Evolutionary conservation across 2,113 vertebrate genomes (phyloP).

Genomic region (Ascaphus truei): DNA sequence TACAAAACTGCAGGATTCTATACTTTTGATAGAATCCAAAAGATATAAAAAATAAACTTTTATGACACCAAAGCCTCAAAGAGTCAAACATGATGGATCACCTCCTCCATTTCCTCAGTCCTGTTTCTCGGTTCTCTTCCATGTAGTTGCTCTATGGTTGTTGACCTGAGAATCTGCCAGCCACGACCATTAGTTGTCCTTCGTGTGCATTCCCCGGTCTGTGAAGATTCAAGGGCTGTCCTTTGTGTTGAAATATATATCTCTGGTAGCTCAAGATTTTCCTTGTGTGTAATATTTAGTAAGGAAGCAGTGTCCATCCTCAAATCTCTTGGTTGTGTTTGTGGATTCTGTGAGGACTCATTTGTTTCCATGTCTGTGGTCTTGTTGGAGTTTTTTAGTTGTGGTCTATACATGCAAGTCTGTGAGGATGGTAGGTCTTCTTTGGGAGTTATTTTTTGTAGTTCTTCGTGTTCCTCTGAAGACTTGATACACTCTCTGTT

Average conservation of each 20-base stretch:
- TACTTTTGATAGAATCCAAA: too few relatives aligned
- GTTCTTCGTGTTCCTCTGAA: too few relatives aligned
- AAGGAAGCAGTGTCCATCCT: neutral
- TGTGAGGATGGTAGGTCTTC: too few relatives aligned
- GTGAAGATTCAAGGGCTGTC: neutral
- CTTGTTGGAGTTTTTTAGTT: neutral
- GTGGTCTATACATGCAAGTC: too few relatives aligned
- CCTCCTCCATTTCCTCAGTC: neutral
- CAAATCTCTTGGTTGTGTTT: too few relatives aligned
- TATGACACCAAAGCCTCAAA: too few relatives aligned
- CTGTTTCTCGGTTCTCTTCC: neutral
- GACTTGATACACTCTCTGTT: too few relatives aligned
- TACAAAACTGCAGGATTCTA: too few relatives aligned
- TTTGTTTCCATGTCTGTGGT: neutral
- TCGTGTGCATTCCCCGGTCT: neutral
- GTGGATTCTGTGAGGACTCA: neutral
- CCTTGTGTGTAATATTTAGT: neutral
- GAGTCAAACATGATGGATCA: conserved; percentile 19
- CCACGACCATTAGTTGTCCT: neutral
- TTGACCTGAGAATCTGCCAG: conserved; percentile 17
- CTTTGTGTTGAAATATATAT: neutral
- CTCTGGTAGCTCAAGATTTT: neutral
- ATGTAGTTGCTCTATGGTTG: neutral
- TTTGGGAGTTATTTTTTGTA: too few relatives aligned
- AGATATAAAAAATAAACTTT: too few relatives aligned